Evolutionary conservation across 2,113 vertebrate genomes (phyloP), one percentile per base, ranked within the genome.

Genomic region (Saguinus imperator): DNA sequence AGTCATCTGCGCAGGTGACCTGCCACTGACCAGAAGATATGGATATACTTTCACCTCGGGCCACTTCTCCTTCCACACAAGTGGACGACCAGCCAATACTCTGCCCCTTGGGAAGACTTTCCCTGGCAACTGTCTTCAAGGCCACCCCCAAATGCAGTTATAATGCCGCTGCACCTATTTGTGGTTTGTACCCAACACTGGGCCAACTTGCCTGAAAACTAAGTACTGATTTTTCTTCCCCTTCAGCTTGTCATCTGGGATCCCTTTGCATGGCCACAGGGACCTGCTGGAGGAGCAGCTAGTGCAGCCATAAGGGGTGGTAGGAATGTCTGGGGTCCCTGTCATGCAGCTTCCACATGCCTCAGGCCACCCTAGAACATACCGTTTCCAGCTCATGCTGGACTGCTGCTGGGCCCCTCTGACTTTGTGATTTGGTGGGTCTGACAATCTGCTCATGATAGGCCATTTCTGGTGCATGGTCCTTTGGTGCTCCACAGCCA

Each of bases 341-440:
- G 32, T n/a, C 50, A 57, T 3, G 25, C 73, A n/a, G 58, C 83
- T n/a, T 57, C 48, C 58, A 29, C 37, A 20, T 2, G 3, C 52
- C 43, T 40, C 64, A 21, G 66, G 64, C 40, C 27, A 0, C 18
- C 57, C 45, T 43, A 35, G 18, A n/a, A 52, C 1, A 8, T 10
- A 18, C 27, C 27, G 4, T 43, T 50, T 37, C 66, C n/a, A 27
- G 10, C 14, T 20, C 12, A 73, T 0, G 0, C 9, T 13, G 50
- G 17, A 20, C 18, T 1, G 0, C 23, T 7, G 45, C 68, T 25
- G 20, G 52, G 43, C 35, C 68, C 16, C 1, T 52, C 52, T 18
- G 55, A 50, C 66, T 70, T 52, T 5, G 0, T 29, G 18, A 57
- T 58, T 73, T 16, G 16, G 50, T 40, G n/a, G 45, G 17, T 32